phyloP scores from a whole-genome alignment of 2,888 invertebrate species.

The Machimus atricapillus region DNA sequence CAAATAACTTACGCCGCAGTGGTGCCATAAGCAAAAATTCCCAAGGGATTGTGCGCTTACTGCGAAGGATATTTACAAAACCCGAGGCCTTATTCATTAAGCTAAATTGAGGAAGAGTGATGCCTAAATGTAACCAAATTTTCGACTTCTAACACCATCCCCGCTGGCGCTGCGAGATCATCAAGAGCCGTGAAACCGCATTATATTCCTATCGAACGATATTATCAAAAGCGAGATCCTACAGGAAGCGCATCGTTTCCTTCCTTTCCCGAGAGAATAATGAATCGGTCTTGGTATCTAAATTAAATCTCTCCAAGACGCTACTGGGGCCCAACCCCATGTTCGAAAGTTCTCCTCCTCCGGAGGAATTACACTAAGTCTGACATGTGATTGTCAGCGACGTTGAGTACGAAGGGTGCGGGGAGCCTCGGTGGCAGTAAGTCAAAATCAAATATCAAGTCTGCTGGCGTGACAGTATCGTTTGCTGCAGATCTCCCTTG shows the following conservation, averaged over 20 bases:
- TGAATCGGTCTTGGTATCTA: constrained; percentile 46
- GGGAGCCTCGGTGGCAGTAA: constrained; percentile 38
- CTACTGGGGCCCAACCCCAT: constrained; percentile 39
- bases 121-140: not conserved
- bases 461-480: constrained; percentile 45
- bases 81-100: not conserved
- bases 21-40: not conserved
- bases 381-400: constrained; percentile 39
- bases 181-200: constrained; percentile 22
- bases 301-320: constrained; percentile 46
- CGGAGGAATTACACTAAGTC: constrained; percentile 29
- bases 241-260: constrained; percentile 35
- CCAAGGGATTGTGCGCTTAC: not conserved
- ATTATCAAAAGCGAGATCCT: constrained; percentile 20
- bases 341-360: not conserved
- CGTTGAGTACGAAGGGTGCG: not conserved
- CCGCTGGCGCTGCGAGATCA: not conserved
- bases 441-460: constrained; percentile 48
- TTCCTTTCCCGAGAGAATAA: constrained; percentile 45
- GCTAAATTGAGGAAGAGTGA: not conserved
- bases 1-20: not conserved
- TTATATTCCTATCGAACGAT: constrained; percentile 20
- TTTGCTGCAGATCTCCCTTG: constrained; percentile 44
- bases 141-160: not conserved
- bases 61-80: not conserved